Evolutionary conservation across 2,797 vertebrate species (phyloP), one percentile per base, ranked within the genome.

Genomic region (Hephaestus fuliginosus): DNA sequence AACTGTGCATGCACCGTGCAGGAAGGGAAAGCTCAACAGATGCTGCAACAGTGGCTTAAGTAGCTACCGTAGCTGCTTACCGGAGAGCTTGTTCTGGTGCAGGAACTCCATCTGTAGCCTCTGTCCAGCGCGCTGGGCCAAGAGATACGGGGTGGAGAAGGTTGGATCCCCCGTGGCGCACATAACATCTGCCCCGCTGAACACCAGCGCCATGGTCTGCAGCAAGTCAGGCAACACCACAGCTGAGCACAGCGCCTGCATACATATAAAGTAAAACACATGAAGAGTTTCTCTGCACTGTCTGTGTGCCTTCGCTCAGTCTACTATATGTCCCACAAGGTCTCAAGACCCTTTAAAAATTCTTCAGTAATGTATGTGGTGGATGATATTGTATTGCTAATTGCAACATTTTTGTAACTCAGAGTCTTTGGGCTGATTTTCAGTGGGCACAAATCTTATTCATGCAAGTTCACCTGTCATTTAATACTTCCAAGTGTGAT

Each of bases 101-200:
- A 99, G 94, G 81, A 99, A 98, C 93, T 99, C 98, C 98, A 99
- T 99, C 62, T 99, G 98, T 12, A 99, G 94, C 51, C 95, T 95
- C 87, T 99, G 98, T 15, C 97, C 97, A 0, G 96, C 96, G 62
- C 96, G 97, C 86, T 98, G 98, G 82, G 98, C 98, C 92, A 99
- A 18, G 10, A 97, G 95, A 70, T 99, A 99, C 0, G 98, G 98
- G 43, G 98, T 99, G 81, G 97, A 97, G 78, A 93, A 90, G 41
- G 91, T 65, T 0, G 96, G 95, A 78, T 99, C 97, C 33, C 97
- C 96, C 0, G 97, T 99, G 33, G 97, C 94, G 58, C 98, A 98
- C 97, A 98, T 97, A 30, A 97, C 96, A 78, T 99, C 97, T 5
- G 98, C 98, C 52, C 98, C 98, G 0, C 96, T 98, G 80, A 99